Base-by-base conservation (phyloP, 2,888 invertebrate genomes). In the Sarcophaga carnaria region DNA sequence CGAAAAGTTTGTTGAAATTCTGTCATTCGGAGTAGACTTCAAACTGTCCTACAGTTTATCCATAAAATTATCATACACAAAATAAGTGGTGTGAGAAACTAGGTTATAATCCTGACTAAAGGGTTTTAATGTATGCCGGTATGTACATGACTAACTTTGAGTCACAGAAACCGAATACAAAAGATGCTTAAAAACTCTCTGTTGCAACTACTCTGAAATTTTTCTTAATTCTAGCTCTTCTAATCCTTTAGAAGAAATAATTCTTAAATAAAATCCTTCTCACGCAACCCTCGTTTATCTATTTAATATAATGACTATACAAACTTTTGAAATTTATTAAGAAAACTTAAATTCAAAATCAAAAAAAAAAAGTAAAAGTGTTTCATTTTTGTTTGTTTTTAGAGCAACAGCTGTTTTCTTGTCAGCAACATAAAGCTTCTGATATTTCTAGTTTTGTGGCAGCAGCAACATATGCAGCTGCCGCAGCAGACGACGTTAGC, bases 401-500 rank as follows among this genome's bases (percentile, higher is more conserved):
- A 47, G 80, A 85, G 76, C 66, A 85, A 80, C 84, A 85, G 84
- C 80, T 85, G 80, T 85, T 83, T 84, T 80, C 64, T 76, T 66
- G 76, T 72, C 76, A 75, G 80, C 76, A 76, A 80, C 84, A 80
- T 67, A 67, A 77, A 67, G 80, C 75, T 84, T 84, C 75, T 84
- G 71, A 84, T 80, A 71, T 84, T 84, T 84, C 76, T 80, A 66
- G 76, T 76, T n/a, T 83, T 47, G 79, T 64, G 20, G 66, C 54
- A 76, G 20, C 47, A 69, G 69, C 47, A 20, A 70, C 84, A 77
- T 64, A 80, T 76, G 71, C 80, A 70, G 70, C 59, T 70, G 84
- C 69, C 59, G 60, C 83, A 60, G 83, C 80, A 66, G 49, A 75
- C 74, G 64, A 78, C 83, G 67, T 83, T 45, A 62, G 78, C 20